Percentiles rank a stretch among this genome's conserved stretches.
Evolutionary conservation across 2,797 vertebrate genomes (phyloP).

Genomic region (Clarias fuscus): DNA sequence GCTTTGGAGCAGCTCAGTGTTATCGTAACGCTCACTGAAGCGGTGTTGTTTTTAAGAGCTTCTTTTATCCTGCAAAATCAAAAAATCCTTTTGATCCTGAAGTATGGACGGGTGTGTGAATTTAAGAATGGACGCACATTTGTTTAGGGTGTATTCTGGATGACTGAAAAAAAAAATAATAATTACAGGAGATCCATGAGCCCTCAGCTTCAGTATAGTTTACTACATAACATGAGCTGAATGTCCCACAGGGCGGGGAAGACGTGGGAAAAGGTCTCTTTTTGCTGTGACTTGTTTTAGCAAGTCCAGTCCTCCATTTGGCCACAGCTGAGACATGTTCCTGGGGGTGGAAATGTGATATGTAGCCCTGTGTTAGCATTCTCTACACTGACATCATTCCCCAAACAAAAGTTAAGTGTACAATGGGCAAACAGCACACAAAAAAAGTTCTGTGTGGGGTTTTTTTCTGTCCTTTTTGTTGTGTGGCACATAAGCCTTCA

Average conservation of each 20-base stretch:
- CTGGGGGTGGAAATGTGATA: conserved; percentile 41
- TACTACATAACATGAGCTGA: conserved; percentile 19
- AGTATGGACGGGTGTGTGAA: neutral
- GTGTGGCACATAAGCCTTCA: neutral
- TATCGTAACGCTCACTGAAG: conserved; percentile 35
- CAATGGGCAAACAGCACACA: conserved; percentile 45
- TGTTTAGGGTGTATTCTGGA: conserved; percentile 37
- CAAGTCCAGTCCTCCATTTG: conserved; percentile 40
- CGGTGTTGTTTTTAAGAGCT: conserved; percentile 20
- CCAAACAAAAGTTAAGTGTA: conserved; percentile 66
- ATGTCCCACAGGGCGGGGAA: neutral
- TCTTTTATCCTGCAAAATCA: conserved; percentile 19
- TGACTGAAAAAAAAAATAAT: conserved; percentile 35
- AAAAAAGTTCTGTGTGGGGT: neutral
- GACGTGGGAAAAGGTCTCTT: neutral
- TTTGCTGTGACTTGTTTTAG: conserved; percentile 35
- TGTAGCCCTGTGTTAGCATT: neutral
- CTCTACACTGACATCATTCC: conserved; percentile 49
- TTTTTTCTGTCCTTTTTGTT: neutral
- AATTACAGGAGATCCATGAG: conserved; percentile 34
- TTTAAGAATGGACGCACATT: conserved; percentile 28
- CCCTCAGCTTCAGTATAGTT: conserved; percentile 18
- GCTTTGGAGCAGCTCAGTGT: conserved; percentile 26
- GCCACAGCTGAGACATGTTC: conserved; percentile 25
- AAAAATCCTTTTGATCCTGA: conserved; percentile 42